Conservation (phyloP, 2,797 vertebrate species). For the Pangasius krempfi region DNA sequence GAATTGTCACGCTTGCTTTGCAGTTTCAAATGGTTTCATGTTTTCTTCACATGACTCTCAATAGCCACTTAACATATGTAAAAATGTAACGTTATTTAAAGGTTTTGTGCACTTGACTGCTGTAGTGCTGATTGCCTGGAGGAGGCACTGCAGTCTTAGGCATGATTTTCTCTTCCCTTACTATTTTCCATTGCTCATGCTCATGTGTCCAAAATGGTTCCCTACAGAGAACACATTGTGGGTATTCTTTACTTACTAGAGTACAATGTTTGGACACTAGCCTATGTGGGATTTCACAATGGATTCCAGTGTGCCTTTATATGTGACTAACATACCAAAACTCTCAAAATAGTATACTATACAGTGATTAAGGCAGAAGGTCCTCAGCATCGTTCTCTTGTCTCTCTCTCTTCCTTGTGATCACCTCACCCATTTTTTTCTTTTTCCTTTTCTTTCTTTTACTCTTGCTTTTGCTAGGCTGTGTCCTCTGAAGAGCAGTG, state of each 20-base stretch:
- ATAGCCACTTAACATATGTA: not conserved
- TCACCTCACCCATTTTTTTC: not conserved
- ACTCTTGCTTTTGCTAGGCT: not conserved
- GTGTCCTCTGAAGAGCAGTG: not conserved
- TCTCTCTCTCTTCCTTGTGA: not conserved
- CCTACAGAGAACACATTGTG: not conserved
- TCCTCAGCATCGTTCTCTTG: not conserved
- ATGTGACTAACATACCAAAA: not conserved
- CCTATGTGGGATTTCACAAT: not conserved
- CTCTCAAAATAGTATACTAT: not conserved
- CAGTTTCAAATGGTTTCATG: not conserved
- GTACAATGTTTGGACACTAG: not conserved
- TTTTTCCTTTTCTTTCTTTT: not conserved
- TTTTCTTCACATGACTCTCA: not conserved
- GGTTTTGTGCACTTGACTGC: not conserved
- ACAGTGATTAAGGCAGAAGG: not conserved
- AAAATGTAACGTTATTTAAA: not conserved
- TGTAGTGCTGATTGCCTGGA: constrained; percentile 22
- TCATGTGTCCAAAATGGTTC: not conserved
- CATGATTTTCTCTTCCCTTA: not conserved
- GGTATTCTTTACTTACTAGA: not conserved
- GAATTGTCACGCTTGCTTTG: not conserved
- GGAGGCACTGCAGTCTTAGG: constrained; percentile 42
- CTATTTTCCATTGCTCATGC: not conserved
- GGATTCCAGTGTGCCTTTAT: not conserved